A percentile compares a stretch with the other conserved stretches of the same genome.
Conservation (phyloP, 30 jellyfish, hydroid and myxozoan species). For the Clytia hemisphaerica region DNA sequence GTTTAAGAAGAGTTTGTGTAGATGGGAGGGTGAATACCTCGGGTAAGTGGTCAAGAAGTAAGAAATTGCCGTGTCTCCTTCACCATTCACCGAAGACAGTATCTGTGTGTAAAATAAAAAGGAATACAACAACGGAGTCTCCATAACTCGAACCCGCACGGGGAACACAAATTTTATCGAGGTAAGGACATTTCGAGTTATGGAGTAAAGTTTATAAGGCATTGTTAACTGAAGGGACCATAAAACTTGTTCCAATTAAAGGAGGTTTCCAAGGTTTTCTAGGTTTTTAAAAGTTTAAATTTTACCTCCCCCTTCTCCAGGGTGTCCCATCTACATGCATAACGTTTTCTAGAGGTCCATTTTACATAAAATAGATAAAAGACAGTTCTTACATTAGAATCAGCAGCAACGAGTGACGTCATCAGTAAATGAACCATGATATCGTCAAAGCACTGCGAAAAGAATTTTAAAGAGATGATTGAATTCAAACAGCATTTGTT, state of each 20-base stretch:
- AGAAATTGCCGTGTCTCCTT: conserved; percentile 71
- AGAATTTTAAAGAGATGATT: no score
- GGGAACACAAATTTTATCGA: no score
- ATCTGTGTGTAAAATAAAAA: conserved; percentile 4
- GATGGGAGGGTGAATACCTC: conserved; percentile 40
- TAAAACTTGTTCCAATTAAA: no score
- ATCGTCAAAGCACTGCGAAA: conserved; percentile 33
- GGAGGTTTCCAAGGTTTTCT: no score
- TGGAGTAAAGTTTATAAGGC: no score
- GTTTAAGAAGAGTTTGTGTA: conserved; percentile 36
- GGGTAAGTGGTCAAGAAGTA: conserved; percentile 50
- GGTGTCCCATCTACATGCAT: no score
- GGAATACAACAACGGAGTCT: neutral
- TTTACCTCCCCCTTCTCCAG: no score
- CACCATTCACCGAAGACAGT: conserved; percentile 35
- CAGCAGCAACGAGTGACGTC: conserved; percentile 25
- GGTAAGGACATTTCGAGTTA: no score
- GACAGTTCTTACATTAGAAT: conserved; percentile 7
- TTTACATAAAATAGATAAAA: neutral
- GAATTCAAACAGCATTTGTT: no score
- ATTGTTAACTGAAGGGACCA: no score
- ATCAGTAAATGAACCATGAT: conserved; percentile 32
- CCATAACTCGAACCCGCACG: neutral
- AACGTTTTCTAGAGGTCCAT: neutral
- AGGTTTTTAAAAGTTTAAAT: no score